phyloP scores from a whole-genome alignment of 2,888 invertebrate species.

The Timema cristinae region DNA sequence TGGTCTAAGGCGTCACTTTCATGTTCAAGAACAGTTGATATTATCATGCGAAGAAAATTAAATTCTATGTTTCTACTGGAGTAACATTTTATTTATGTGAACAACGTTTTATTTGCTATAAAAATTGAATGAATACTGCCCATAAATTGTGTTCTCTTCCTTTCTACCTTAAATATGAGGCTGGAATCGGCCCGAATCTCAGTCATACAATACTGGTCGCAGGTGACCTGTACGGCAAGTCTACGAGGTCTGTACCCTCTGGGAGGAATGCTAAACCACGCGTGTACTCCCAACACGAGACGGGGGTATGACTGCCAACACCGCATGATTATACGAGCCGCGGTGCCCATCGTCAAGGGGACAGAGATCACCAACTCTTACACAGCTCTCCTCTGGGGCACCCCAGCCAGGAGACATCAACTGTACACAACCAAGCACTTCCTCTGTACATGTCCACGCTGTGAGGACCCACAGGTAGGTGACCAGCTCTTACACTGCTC shows the following conservation, averaged over 20 bases:
- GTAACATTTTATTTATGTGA: too few species aligned
- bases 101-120: too few species aligned
- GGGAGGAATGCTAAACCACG: conserved; percentile 64
- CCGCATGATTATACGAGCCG: conserved; percentile 58
- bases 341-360: conserved; percentile 55
- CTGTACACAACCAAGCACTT: conserved; percentile 65
- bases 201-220: too few species aligned
- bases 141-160: too few species aligned
- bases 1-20: too few species aligned
- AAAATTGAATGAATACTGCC: too few species aligned
- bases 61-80: too few species aligned
- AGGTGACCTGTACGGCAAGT: conserved; percentile 37
- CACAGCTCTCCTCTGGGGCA: conserved; percentile 64
- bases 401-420: conserved; percentile 57
- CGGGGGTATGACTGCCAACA: conserved; percentile 55
- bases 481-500: conserved; percentile 60
- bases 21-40: too few species aligned
- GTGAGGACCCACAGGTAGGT: conserved; percentile 63
- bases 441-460: conserved; percentile 60
- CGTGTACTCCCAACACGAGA: conserved; percentile 63
- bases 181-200: too few species aligned
- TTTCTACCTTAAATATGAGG: too few species aligned
- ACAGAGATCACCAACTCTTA: conserved; percentile 64
- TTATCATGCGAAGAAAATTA: too few species aligned
- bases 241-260: conserved; percentile 64